phyloP scores from a whole-genome alignment of 2,888 invertebrate genomes.

The Copidosoma aretas region DNA sequence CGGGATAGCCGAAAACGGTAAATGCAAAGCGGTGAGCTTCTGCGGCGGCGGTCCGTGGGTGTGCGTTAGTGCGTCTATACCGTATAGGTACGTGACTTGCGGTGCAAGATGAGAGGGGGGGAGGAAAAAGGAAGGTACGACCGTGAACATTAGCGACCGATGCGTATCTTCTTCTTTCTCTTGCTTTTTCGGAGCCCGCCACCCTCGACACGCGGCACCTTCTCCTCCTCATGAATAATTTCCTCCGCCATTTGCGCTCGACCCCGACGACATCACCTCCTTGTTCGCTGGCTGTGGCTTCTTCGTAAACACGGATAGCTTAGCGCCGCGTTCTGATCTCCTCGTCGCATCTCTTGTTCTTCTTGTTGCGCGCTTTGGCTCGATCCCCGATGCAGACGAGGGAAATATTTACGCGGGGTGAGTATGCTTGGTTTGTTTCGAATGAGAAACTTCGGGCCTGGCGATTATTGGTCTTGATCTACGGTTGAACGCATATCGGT shows the following conservation, averaged over 20 bases:
- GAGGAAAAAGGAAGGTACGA: not conserved
- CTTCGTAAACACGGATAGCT: not conserved
- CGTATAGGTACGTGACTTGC: constrained; percentile 48
- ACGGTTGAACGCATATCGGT: too few relatives aligned
- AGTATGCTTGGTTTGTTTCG: too few relatives aligned
- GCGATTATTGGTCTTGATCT: too few relatives aligned
- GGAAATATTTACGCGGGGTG: not conserved
- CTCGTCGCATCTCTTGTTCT: not conserved
- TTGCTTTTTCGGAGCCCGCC: constrained; percentile 36
- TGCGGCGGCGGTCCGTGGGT: constrained; percentile 3
- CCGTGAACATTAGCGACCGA: constrained; percentile 48
- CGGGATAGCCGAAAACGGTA: constrained; percentile 21
- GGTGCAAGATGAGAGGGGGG: constrained; percentile 23
- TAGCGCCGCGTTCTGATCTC: not conserved
- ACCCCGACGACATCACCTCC: constrained; percentile 16
- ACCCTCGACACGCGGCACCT: constrained; percentile 43
- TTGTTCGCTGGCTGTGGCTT: not conserved
- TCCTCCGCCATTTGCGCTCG: constrained; percentile 49
- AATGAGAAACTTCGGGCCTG: too few relatives aligned
- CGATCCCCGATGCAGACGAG: not conserved
- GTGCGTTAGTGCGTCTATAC: constrained; percentile 26
- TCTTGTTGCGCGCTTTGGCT: not conserved
- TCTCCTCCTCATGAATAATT: constrained; percentile 51
- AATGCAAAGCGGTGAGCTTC: constrained; percentile 27
- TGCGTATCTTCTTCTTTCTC: constrained; percentile 48